Base-by-base conservation (phyloP, 1,140 invertebrate species). In the Mycetomoellerius zeteki region DNA sequence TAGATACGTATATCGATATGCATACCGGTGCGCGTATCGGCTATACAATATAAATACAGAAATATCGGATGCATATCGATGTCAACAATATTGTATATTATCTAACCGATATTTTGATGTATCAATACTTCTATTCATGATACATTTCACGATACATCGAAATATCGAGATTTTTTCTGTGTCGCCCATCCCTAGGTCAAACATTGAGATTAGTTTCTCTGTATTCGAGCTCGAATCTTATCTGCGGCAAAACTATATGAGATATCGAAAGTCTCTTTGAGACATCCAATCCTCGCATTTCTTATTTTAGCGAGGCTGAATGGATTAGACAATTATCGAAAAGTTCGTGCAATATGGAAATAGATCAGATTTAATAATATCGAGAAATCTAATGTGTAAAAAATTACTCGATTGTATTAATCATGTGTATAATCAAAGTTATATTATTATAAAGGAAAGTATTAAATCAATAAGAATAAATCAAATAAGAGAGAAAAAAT, bases 171-270 rank as follows among this genome's bases (percentile, higher is more conserved):
- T 43, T 43, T 43, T 43, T 43, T 43, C 37, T 12, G 37, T 43
- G 10, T 12, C 37, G 37, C 37, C 37, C 37, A 43, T 43, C 37
- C 37, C 37, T 12, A 43, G 52, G 16, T 33, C 54, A 24, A 21
- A 58, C 21, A 75, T 75, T 37, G 30, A 33, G 52, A 73, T 73
- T 56, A 58, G 72, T 75, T 75, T 75, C 30, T 75, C 30, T 37
- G 24, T 75, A 75, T 58, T 75, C 54, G 52, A 24, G 30, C 72
- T 21, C 72, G 33, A 75, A 75, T 75, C 72, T 75, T 75, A 75
- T 75, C 71, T 58, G n/a, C n/a, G 50, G 10, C 47, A n/a, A n/a
- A 73, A 73, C 50, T 12, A 6, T 37, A 24, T n/a, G 30, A 50
- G 37, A 58, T 75, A 58, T 75, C 30, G 72, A 54, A 19, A 37